Evolutionary conservation across 2,797 vertebrate genomes (phyloP).

Genomic region (Micropoecilia bifurca): DNA sequence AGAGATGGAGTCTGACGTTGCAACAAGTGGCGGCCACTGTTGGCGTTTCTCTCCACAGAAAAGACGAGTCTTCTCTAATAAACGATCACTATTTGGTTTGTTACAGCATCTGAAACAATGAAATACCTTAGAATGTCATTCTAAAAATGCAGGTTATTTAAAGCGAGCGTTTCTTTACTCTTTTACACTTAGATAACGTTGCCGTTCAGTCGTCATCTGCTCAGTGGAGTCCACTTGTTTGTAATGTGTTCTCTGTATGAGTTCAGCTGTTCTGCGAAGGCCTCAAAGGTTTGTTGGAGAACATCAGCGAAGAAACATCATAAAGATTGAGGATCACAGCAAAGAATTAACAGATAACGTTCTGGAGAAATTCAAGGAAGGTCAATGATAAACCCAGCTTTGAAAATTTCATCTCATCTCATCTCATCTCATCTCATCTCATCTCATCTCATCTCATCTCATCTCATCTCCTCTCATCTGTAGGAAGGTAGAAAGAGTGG

Average conservation of each 20-base stretch:
- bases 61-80: slow-evolving; percentile 15
- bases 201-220: not conserved
- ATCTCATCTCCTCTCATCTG: no score
- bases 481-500: not conserved
- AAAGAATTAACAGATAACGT: not conserved
- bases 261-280: not conserved
- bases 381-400: not conserved
- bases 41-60: slow-evolving; percentile 27
- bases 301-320: not conserved
- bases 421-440: no score
- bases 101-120: not conserved
- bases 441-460: no score
- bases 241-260: not conserved
- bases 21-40: slow-evolving; percentile 75
- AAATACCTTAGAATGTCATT: not conserved
- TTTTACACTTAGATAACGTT: no score
- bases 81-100: not conserved
- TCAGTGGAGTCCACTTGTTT: not conserved
- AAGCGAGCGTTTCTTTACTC: not conserved
- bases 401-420: no score
- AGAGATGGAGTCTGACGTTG: slow-evolving; percentile 89
- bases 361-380: not conserved
- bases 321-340: not conserved
- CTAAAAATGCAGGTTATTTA: not conserved
- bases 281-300: not conserved